Conservation (phyloP, 2,113 vertebrate species). For the Chloroceryle aenea region DNA sequence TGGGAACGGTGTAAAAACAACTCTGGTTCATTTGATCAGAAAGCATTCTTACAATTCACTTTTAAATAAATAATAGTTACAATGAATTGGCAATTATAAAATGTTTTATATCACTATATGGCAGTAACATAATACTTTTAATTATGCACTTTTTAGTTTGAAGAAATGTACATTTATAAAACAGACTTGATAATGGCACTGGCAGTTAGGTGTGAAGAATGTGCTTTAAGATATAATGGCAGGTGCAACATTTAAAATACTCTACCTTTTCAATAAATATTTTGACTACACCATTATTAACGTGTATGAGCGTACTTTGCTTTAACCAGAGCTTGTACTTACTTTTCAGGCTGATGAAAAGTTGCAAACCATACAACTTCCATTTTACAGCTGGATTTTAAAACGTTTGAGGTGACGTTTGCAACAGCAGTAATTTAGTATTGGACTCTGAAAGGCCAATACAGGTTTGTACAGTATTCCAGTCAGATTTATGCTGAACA, state of each 20-base stretch:
- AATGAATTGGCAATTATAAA: conserved; percentile 84
- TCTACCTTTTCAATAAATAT: conserved; percentile 80
- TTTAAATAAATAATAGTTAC: conserved; percentile 86
- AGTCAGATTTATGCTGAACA: conserved; percentile 23
- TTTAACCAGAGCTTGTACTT: conserved; percentile 70
- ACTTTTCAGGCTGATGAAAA: conserved; percentile 54
- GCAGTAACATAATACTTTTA: conserved; percentile 84
- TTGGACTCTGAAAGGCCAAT: conserved; percentile 23
- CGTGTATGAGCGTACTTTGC: conserved; percentile 42
- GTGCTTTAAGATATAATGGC: conserved; percentile 77
- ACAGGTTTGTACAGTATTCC: conserved; percentile 16
- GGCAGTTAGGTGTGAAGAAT: conserved; percentile 81
- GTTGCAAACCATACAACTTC: conserved; percentile 56
- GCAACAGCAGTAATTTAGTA: conserved; percentile 42
- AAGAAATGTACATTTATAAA: conserved; percentile 78
- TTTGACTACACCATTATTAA: conserved; percentile 73
- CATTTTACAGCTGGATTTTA: background rate
- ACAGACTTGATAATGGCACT: conserved; percentile 80
- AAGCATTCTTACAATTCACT: conserved; percentile 77
- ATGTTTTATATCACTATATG: conserved; percentile 78
- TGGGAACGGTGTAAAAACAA: conserved; percentile 60
- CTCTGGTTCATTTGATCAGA: conserved; percentile 75
- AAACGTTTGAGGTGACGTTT: conserved; percentile 43
- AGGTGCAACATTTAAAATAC: conserved; percentile 76
- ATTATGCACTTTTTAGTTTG: conserved; percentile 79